These are phyloP conservation scores for Dendrocopos noguchii DNA, from an alignment of 2,113 vertebrate genomes.

Conservation along the genomic window DNA sequence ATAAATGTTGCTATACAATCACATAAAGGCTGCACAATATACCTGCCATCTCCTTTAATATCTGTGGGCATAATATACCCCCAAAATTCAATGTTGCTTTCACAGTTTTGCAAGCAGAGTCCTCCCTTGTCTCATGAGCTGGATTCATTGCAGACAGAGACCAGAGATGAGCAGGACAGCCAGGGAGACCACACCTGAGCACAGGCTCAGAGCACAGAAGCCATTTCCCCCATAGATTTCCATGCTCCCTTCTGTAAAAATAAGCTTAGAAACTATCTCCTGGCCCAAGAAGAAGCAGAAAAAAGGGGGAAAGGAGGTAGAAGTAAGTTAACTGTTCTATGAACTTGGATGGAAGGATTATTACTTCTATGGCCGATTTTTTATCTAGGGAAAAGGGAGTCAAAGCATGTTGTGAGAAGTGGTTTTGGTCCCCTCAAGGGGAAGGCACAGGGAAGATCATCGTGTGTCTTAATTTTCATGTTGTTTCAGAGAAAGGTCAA, in stretches of 20 bases:
- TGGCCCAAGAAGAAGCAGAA: not conserved
- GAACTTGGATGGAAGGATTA: not conserved
- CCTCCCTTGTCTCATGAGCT: not conserved
- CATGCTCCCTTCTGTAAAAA: not conserved
- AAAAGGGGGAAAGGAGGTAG: not conserved
- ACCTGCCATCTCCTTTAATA: fast-evolving
- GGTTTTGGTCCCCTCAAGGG: not conserved
- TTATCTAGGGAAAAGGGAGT: not conserved
- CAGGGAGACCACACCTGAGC: not conserved
- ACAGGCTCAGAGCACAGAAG: not conserved
- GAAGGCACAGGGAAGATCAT: not conserved
- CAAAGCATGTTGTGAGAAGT: not conserved
- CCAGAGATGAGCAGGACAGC: fast-evolving
- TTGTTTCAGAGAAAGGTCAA: slow-evolving; percentile 33
- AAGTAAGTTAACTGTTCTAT: not conserved
- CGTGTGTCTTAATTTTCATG: not conserved
- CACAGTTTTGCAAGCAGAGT: not conserved
- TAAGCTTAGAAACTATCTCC: not conserved
- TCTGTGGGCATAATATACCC: not conserved
- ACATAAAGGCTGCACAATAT: not conserved
- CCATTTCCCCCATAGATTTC: not conserved
- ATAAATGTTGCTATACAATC: not conserved
- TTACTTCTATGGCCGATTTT: not conserved
- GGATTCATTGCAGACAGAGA: not conserved
- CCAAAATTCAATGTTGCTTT: not conserved